These are phyloP conservation scores for Zygaena filipendulae DNA, from an alignment of 2,888 invertebrate genomes.

Conservation along the genomic window DNA sequence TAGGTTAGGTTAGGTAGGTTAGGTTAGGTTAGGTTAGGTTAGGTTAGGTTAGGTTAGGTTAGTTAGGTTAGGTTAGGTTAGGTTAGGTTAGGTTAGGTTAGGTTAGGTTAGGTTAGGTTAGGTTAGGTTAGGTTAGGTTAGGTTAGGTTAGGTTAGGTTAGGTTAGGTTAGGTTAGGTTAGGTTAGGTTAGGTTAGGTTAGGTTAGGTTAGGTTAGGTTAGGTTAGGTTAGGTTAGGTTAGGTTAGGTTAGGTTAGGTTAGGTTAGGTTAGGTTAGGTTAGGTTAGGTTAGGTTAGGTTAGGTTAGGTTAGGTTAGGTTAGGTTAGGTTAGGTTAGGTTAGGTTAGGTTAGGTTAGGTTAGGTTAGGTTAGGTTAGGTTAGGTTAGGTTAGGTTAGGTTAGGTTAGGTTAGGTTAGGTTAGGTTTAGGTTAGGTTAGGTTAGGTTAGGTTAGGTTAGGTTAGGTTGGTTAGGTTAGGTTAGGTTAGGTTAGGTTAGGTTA, in stretches of 20 bases:
- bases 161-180: slow-evolving; percentile 20
- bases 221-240: slow-evolving; percentile 19
- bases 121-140: slow-evolving; percentile 12
- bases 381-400: slow-evolving; percentile 20
- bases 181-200: slow-evolving; percentile 19
- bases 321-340: slow-evolving; percentile 22
- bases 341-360: slow-evolving; percentile 23
- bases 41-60: slow-evolving; percentile 19
- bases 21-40: no score
- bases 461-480: no score
- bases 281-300: slow-evolving; percentile 22
- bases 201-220: slow-evolving; percentile 17
- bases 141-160: slow-evolving; percentile 19
- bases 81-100: slow-evolving; percentile 19
- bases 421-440: no score
- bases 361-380: slow-evolving; percentile 22
- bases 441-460: no score
- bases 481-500: slow-evolving; percentile 20
- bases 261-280: slow-evolving; percentile 21
- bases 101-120: slow-evolving; percentile 12
- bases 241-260: slow-evolving; percentile 18
- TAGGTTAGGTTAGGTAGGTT: slow-evolving; percentile 19
- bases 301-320: slow-evolving; percentile 22
- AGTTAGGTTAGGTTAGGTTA: slow-evolving; percentile 20
- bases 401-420: slow-evolving; percentile 20